Base-by-base conservation (phyloP, 2,113 vertebrate genomes). In the Ia io region DNA sequence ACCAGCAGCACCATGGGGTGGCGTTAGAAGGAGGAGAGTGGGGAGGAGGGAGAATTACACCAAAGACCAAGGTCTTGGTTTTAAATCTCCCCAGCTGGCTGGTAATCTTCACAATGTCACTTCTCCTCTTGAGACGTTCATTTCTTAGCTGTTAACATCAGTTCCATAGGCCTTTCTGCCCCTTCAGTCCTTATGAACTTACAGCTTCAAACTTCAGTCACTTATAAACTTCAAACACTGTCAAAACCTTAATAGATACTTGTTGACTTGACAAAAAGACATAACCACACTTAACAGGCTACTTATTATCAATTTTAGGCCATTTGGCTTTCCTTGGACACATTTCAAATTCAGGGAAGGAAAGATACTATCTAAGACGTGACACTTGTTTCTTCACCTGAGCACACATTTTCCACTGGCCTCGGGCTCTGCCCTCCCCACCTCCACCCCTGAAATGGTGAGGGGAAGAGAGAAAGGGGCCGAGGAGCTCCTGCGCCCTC, bases 211-310 rank as follows among this genome's bases (percentile, higher is more conserved):
- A 63, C 53, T 92, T 53, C 12, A 35, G 79, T 71, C 9, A 51
- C 70, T 70, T n/a, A 71, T 14, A 32, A 59, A 28, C 56, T 59
- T 59, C 23, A 59, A 59, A 59, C 56, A 59, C 56, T 59, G 23
- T 59, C 56, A 25, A 59, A 59, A 59, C 14, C 35, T 53, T 93
- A 73, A 47, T 51, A 84, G 87, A 78, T 77, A 88, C 51, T n/a
- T 90, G 42, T 49, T 90, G 44, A 78, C 56, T 61, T 90, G 92
- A 92, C 35, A 73, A 94, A 69, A 77, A 84, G 71, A 40, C 17
- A 53, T 5, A 20, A 20, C 49, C 65, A 30, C 28, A 28, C 37
- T 89, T 91, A 65, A 59, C 78, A 67, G 61, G 12, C 32, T 65
- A 32, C 40, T 88, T 80, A 78, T 69, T n/a, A 65, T 82, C 84